phyloP scores from a whole-genome alignment of 2,888 invertebrate genomes.

The Tipula confusa region DNA sequence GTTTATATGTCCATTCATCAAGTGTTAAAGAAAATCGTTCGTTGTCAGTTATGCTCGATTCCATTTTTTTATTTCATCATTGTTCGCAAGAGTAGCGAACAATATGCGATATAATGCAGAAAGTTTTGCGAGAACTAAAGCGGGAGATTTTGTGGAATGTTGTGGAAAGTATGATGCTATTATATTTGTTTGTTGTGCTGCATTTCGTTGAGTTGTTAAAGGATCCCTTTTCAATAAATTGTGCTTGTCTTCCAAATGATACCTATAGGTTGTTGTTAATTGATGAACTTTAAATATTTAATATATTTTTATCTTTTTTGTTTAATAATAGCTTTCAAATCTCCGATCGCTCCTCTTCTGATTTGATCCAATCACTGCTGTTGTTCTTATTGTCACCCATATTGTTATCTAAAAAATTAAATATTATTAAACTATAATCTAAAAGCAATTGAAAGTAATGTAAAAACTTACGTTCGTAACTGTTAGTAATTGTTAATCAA shows the following conservation, averaged over 20 bases:
- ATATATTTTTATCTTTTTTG: not conserved
- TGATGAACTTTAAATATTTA: not conserved
- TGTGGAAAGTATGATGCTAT: not conserved
- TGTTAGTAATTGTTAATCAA: not conserved
- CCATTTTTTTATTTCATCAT: conserved; percentile 20
- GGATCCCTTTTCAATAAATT: not conserved
- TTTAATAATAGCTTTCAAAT: not conserved
- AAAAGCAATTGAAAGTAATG: not conserved
- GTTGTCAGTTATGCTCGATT: not conserved
- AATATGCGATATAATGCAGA: not conserved
- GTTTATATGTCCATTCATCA: not conserved
- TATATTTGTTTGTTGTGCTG: not conserved
- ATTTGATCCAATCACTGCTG: not conserved
- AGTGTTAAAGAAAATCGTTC: not conserved
- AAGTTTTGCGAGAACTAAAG: not conserved
- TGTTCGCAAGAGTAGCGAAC: conserved; percentile 8
- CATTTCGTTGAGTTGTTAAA: not conserved
- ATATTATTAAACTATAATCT: not conserved
- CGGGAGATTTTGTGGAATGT: not conserved
- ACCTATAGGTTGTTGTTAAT: conserved; percentile 4
- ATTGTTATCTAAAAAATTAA: not conserved
- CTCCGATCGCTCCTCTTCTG: not conserved
- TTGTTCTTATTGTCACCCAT: not conserved
- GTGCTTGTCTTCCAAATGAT: conserved; percentile 29
- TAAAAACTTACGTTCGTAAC: not conserved